These are phyloP conservation scores for Halictus ligatus DNA, from an alignment of 2,888 invertebrate genomes.

Conservation along the genomic window DNA sequence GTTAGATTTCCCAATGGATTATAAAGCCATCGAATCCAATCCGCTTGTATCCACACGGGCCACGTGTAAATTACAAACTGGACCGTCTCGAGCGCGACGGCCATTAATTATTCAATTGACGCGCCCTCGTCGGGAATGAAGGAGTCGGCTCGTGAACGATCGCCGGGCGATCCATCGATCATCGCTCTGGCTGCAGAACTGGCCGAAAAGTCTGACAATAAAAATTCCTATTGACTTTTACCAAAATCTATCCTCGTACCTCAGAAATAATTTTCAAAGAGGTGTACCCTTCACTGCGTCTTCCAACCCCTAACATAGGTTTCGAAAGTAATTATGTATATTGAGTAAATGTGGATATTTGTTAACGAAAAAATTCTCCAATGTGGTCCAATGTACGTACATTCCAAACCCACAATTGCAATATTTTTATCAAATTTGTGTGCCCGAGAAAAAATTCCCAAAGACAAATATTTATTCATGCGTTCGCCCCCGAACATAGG, in stretches of 20 bases:
- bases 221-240: neutral
- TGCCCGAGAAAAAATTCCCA: too few relatives aligned
- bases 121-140: neutral
- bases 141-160: neutral
- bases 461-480: too few relatives aligned
- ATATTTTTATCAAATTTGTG: too few relatives aligned
- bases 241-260: too few relatives aligned
- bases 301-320: too few relatives aligned
- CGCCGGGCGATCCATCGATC: neutral
- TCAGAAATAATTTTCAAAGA: too few relatives aligned
- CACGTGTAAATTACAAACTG: slow-evolving; percentile 59
- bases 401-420: too few relatives aligned
- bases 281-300: too few relatives aligned
- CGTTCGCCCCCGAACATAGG: too few relatives aligned
- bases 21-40: slow-evolving; percentile 58
- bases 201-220: neutral
- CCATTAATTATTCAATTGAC: slow-evolving; percentile 54
- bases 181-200: neutral
- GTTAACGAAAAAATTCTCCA: too few relatives aligned
- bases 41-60: slow-evolving; percentile 39
- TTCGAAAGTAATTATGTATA: too few relatives aligned
- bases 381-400: too few relatives aligned
- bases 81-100: neutral
- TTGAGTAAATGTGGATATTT: neutral
- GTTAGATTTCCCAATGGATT: slow-evolving; percentile 61